Evolutionary conservation across 1,140 invertebrate genomes (phyloP), one percentile per base, ranked within the genome.

Genomic region (Contarinia nasturtii): DNA sequence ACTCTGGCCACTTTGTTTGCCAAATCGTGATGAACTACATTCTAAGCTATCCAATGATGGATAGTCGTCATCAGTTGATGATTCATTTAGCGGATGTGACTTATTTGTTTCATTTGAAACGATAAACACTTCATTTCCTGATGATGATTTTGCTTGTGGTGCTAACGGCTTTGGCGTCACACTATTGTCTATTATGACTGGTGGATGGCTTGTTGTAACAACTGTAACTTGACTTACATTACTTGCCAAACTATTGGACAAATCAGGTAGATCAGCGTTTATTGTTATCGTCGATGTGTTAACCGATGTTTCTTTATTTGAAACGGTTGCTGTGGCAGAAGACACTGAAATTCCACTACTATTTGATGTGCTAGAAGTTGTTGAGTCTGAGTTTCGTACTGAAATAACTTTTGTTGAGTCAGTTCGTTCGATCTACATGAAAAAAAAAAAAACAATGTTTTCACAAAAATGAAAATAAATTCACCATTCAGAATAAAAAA

Each of bases 201-300:
- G 82, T 41, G 82, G 82, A 67, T 86, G 82, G 2, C 72, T 76
- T 21, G 80, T 85, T 10, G 81, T 85, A 43, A 85, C 82, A 3
- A 86, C 81, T 2, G 82, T 86, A 18, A 86, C 79, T 53, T 80
- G 79, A 50, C 77, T 82, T 34, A 80, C 71, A 49, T 77, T 78
- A 2, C 77, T 73, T 10, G 76, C 76, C 45, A 82, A 63, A 55
- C 78, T 81, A 59, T 82, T 82, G 1, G 76, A 76, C 38, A 61
- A 57, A 57, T 76, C 75, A 14, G 67, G 68, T 44, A 63, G 58
- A 45, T 73, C 67, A 10, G 68, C 57, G 51, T 67, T 75, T 42
- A 75, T 75, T 18, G 67, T 69, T 37, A 79, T 71, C n/a, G 69
- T 75, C 18, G 73, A 73, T 48, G 69, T 73, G 17, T 19, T 22